These are phyloP conservation scores for Neodontobutis hainanensis DNA, from an alignment of 2,113 vertebrate genomes.

Conservation along the genomic window DNA sequence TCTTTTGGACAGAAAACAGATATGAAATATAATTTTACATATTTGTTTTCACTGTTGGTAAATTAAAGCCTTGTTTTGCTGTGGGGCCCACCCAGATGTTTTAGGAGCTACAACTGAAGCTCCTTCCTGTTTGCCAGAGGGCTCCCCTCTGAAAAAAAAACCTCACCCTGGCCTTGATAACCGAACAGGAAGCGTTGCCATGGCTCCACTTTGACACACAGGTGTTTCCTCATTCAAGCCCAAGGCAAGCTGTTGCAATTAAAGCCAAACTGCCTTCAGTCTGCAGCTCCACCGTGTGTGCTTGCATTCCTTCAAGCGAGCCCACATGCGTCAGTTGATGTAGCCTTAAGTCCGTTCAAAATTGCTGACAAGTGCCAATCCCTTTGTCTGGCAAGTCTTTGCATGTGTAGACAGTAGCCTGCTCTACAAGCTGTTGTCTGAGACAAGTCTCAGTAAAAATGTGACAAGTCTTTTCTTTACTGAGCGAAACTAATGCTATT, in stretches of 20 bases:
- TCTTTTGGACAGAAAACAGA: constrained; percentile 9
- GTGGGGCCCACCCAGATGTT: constrained; percentile 33
- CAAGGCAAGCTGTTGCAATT: constrained; percentile 54
- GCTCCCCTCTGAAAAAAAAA: constrained; percentile 35
- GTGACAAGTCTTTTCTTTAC: constrained; percentile 77
- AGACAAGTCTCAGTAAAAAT: constrained; percentile 67
- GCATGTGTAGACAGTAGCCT: constrained; percentile 49
- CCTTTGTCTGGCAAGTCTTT: constrained; percentile 68
- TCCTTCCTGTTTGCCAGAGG: constrained; percentile 39
- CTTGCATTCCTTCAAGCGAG: constrained; percentile 45
- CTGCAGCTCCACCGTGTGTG: constrained; percentile 16
- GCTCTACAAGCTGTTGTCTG: constrained; percentile 69
- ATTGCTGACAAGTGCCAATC: constrained; percentile 70
- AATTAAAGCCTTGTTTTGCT: neutral
- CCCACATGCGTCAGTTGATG: constrained; percentile 45
- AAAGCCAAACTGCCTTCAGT: constrained; percentile 54
- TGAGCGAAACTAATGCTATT: constrained; percentile 76
- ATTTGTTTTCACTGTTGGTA: constrained; percentile 8
- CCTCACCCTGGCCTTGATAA: constrained; percentile 58
- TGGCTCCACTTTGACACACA: constrained; percentile 68
- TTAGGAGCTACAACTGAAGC: constrained; percentile 15
- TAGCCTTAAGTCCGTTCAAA: constrained; percentile 60
- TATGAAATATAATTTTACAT: neutral
- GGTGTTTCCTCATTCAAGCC: constrained; percentile 69
- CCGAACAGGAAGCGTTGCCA: constrained; percentile 67